phyloP scores from a whole-genome alignment of 2,797 vertebrate species.

The Typhlichthys eigenmanni region DNA sequence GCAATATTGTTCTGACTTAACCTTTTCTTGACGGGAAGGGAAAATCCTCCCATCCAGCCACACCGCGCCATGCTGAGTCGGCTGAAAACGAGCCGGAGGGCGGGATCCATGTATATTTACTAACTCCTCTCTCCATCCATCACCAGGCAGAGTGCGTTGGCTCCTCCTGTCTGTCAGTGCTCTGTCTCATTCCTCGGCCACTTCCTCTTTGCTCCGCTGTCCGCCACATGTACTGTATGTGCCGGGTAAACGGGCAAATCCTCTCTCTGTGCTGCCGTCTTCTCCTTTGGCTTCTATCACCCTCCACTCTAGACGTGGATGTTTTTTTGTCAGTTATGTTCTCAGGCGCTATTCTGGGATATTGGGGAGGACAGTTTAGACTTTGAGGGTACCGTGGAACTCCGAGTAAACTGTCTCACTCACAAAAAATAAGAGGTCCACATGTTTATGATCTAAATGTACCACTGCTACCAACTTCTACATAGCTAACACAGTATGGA shows the following conservation, averaged over 20 bases:
- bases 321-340: not conserved
- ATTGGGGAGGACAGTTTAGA: slow-evolving; percentile 71
- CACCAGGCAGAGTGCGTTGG: slow-evolving; percentile 65
- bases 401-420: slow-evolving; percentile 16
- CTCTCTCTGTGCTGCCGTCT: slow-evolving; percentile 31
- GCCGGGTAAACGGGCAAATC: slow-evolving; percentile 54
- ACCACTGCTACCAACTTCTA: too few species aligned
- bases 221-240: slow-evolving; percentile 56
- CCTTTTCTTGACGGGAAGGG: slow-evolving; percentile 64
- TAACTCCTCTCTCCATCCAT: slow-evolving; percentile 74
- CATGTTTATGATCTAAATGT: too few species aligned
- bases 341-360: slow-evolving; percentile 42
- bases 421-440: too few species aligned
- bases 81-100: slow-evolving; percentile 68
- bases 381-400: slow-evolving; percentile 49
- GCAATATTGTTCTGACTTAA: slow-evolving; percentile 78
- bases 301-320: too few species aligned
- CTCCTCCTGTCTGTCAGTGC: slow-evolving; percentile 75
- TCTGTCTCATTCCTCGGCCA: slow-evolving; percentile 60
- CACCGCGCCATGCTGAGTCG: slow-evolving; percentile 67
- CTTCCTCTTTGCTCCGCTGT: slow-evolving; percentile 57
- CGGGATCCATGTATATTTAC: slow-evolving; percentile 81
- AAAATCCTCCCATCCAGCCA: slow-evolving; percentile 53
- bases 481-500: too few species aligned
- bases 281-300: not conserved